A percentile compares a stretch with the other conserved stretches of the same genome.
Evolutionary conservation across 2,797 vertebrate genomes (phyloP).

Genomic region (Sphenodon punctatus): DNA sequence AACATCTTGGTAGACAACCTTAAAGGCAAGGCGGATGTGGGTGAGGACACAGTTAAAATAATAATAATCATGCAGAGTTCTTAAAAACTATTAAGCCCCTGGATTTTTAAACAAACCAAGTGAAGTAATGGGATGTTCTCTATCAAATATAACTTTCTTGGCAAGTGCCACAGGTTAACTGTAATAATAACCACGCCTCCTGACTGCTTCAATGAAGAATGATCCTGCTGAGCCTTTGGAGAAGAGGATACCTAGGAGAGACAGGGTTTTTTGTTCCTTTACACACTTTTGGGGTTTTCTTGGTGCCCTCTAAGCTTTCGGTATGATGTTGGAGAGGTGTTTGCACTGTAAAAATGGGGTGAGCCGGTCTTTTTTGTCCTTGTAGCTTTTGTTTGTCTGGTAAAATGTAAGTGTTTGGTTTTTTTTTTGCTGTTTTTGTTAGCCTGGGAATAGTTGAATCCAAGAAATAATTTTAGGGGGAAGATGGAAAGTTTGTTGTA

Average conservation of each 20-base stretch:
- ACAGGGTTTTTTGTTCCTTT: too few species aligned
- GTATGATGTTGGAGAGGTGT: slow-evolving; percentile 21
- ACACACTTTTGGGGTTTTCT: background rate
- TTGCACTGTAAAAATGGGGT: slow-evolving; percentile 6
- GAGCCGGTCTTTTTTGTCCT: background rate
- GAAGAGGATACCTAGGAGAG: too few species aligned
- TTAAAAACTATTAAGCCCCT: background rate
- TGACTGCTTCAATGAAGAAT: fast-evolving
- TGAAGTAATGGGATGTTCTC: background rate
- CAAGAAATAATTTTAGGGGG: too few species aligned
- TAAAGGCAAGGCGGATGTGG: background rate
- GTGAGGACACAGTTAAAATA: background rate
- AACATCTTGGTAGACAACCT: background rate
- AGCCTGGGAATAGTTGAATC: too few species aligned
- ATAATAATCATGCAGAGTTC: background rate
- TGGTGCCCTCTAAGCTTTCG: background rate
- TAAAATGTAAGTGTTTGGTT: too few species aligned
- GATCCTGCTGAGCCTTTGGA: too few species aligned
- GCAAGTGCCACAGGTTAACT: background rate
- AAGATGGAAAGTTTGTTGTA: too few species aligned
- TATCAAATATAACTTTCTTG: background rate
- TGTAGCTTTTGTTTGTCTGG: fast-evolving
- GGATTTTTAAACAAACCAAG: background rate
- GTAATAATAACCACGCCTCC: background rate
- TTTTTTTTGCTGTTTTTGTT: too few species aligned